phyloP scores from a whole-genome alignment of 2,797 vertebrate genomes.

The Galagoides demidoff region DNA sequence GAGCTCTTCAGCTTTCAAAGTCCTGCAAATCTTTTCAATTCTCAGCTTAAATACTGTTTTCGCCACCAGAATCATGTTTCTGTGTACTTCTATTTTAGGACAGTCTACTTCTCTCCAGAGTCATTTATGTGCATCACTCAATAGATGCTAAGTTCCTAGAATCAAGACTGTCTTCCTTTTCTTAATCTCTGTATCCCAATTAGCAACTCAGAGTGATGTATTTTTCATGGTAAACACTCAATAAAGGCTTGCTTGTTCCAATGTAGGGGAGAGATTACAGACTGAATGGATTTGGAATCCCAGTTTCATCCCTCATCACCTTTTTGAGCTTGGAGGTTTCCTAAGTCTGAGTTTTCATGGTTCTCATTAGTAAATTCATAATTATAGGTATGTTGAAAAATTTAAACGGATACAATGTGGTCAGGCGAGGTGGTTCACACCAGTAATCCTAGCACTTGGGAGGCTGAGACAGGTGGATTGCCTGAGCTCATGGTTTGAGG shows the following conservation, averaged over 20 bases:
- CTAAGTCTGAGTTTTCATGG: slow-evolving; percentile 16
- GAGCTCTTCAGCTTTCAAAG: background rate
- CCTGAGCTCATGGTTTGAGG: too few species aligned
- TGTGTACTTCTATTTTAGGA: slow-evolving; percentile 30
- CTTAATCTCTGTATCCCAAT: background rate
- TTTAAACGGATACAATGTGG: slow-evolving; percentile 22
- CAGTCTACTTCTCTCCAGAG: slow-evolving; percentile 30
- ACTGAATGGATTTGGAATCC: background rate
- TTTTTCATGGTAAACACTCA: slow-evolving; percentile 20
- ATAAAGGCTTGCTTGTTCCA: slow-evolving; percentile 29
- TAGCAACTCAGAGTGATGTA: slow-evolving; percentile 10
- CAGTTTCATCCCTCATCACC: background rate
- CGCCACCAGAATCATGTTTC: slow-evolving; percentile 5
- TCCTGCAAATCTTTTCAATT: background rate
- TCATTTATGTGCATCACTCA: slow-evolving; percentile 47
- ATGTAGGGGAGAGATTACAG: background rate
- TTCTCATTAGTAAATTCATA: slow-evolving; percentile 56
- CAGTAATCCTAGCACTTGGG: too few species aligned
- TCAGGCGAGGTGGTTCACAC: too few species aligned
- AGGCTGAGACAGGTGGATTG: too few species aligned
- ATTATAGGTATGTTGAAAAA: slow-evolving; percentile 30
- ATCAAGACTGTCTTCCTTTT: slow-evolving; percentile 24
- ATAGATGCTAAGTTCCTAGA: slow-evolving; percentile 48
- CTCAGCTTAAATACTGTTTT: background rate
- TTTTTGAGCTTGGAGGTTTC: slow-evolving; percentile 35